Base-by-base conservation (phyloP, 30 jellyfish, hydroid and myxozoan species). In the Sanderia malayensis region DNA sequence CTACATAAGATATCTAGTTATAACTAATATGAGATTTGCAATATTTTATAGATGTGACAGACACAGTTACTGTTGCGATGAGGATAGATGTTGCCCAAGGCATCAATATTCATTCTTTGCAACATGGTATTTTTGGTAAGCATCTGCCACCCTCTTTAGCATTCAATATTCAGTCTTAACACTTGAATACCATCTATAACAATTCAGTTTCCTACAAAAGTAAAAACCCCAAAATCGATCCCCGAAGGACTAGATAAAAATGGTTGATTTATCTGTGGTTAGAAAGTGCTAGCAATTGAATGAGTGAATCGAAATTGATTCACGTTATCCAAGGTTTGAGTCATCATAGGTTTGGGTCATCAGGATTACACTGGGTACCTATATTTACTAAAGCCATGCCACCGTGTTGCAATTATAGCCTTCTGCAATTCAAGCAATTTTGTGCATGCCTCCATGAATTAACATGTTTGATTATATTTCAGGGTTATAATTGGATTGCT, bases 401-500 rank as follows among this genome's bases (percentile, higher is more conserved):
- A 6, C 55, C 15, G 11, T 41, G 8, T 41, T 41, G 15, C 15
- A 6, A 41, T 41, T 41, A 41, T 41, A 41, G 8, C 15, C 15
- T 41, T 41, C 55, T 8, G 15, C 30, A 23, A 31, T 17, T 3
- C 21, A 31, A 25, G 1, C 20, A 31, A 8, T 24, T 37, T 33
- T n/a, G n/a, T n/a, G n/a, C n/a, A n/a, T n/a, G n/a, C n/a, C n/a
- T n/a, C n/a, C n/a, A n/a, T n/a, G n/a, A n/a, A n/a, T n/a, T n/a
- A n/a, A n/a, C n/a, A n/a, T n/a, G n/a, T n/a, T n/a, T n/a, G n/a
- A 25, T 46, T 58, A 6, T 37, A 11, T 1, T 37, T 20, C 44
- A 77, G 89, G 89, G 63, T 77, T 31, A 64, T 77, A 2, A 59
- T 77, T 63, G 89, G 74, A 1, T 32, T 77, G 49, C 81, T 77